These are phyloP conservation scores for Cossypha heuglini DNA, from an alignment of 2,797 vertebrate species.

Conservation along the genomic window DNA sequence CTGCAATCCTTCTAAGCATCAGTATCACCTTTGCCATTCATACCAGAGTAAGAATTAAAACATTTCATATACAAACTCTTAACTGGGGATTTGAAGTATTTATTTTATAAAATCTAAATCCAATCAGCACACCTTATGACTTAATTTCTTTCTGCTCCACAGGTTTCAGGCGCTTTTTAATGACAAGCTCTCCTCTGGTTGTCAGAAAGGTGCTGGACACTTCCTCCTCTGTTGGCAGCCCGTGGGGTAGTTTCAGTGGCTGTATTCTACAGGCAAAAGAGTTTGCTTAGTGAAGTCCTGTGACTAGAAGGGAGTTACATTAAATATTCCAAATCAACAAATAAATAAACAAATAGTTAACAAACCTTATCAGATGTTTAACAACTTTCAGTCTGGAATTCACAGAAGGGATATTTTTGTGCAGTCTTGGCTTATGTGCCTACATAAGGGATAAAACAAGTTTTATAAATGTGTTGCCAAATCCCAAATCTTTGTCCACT, in stretches of 20 bases:
- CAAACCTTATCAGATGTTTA: conserved; percentile 93
- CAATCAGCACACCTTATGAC: conserved; percentile 52
- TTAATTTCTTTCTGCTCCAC: conserved; percentile 74
- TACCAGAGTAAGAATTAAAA: not conserved
- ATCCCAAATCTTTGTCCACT: not conserved
- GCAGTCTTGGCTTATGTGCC: conserved; percentile 84
- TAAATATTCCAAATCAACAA: not conserved
- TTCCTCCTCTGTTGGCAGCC: conserved; percentile 88
- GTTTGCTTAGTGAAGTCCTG: not conserved
- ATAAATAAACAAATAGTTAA: not conserved
- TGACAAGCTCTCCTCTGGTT: conserved; percentile 86
- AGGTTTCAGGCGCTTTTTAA: conserved; percentile 78
- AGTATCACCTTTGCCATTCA: not conserved
- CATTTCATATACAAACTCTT: not conserved
- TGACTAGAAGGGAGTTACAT: not conserved
- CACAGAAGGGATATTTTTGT: conserved; percentile 93
- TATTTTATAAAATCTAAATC: conserved; percentile 38
- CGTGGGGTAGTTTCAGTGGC: conserved; percentile 87
- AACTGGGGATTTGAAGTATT: not conserved
- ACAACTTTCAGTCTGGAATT: conserved; percentile 87
- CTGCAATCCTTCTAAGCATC: not conserved
- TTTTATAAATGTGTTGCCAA: not conserved
- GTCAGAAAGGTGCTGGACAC: conserved; percentile 86
- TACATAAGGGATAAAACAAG: conserved; percentile 28
- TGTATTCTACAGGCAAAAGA: conserved; percentile 80